Conservation (phyloP, 2,797 vertebrate species). For the Anguilla anguilla region DNA sequence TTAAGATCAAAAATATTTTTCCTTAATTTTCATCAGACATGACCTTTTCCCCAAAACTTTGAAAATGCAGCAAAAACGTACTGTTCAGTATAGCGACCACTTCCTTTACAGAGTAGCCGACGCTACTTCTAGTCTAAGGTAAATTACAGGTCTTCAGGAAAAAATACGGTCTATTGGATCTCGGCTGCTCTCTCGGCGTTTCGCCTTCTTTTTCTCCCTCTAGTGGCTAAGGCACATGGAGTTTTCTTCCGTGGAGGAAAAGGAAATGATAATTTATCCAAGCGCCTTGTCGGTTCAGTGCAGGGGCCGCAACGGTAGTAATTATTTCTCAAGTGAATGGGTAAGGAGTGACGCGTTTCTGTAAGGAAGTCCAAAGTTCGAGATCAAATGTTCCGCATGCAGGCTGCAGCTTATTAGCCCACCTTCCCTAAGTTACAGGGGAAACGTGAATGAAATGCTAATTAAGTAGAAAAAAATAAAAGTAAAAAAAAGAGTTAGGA, state of each 20-base stretch:
- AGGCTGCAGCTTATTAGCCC: not conserved
- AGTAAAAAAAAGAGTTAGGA: not conserved
- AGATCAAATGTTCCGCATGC: not conserved
- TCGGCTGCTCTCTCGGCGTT: not conserved
- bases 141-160: not conserved
- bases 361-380: not conserved
- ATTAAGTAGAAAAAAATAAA: not conserved
- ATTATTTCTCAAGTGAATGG: not conserved
- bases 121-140: not conserved
- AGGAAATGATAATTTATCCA: not conserved
- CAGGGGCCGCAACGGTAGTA: not conserved
- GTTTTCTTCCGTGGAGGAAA: not conserved
- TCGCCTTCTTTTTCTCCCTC: slow-evolving; percentile 3
- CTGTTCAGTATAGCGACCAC: not conserved
- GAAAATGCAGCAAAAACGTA: not conserved
- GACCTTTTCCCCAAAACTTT: not conserved
- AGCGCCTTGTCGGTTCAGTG: not conserved
- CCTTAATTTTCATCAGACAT: not conserved
- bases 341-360: not conserved
- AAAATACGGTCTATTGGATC: not conserved
- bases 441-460: not conserved
- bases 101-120: not conserved
- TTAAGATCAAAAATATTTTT: not conserved
- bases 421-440: not conserved
- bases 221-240: not conserved